A percentile compares a stretch with the other conserved stretches of the same genome.
phyloP scores from a whole-genome alignment of 1,140 invertebrate species.

The Harpegnathos saltator region DNA sequence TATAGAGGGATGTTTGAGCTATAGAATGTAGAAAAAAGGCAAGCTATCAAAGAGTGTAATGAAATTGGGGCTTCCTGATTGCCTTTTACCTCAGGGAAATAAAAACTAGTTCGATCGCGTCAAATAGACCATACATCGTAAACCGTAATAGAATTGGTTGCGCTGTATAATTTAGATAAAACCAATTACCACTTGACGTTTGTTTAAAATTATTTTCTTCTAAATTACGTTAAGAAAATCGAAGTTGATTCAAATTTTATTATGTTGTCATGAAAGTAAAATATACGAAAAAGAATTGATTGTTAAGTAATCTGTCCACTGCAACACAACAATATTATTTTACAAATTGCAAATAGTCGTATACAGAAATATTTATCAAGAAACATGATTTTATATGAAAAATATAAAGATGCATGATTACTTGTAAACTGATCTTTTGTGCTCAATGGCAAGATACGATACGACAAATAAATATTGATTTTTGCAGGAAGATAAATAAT shows the following conservation, averaged over 20 bases:
- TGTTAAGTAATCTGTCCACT: too few relatives aligned
- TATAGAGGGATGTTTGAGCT: constrained; percentile 59
- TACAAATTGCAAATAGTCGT: not conserved
- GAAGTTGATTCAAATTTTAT: not conserved
- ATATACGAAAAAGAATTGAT: not conserved
- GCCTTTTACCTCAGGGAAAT: constrained; percentile 74
- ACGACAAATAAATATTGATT: too few relatives aligned
- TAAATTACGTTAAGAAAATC: not conserved
- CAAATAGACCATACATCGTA: not conserved
- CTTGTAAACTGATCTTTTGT: not conserved
- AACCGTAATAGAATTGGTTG: not conserved
- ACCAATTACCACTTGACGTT: constrained; percentile 6
- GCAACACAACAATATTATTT: too few relatives aligned
- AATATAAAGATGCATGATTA: not conserved
- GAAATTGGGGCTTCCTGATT: constrained; percentile 72
- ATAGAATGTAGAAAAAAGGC: constrained; percentile 30
- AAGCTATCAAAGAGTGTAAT: constrained; percentile 64
- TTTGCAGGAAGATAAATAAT: too few relatives aligned
- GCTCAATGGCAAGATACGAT: too few relatives aligned
- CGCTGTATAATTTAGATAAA: not conserved
- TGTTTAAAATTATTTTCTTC: not conserved
- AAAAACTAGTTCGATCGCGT: not conserved
- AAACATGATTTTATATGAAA: too few relatives aligned
- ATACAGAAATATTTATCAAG: not conserved
- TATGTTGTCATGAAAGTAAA: not conserved